Conservation (phyloP, 2,113 vertebrate species). For the Syrmaticus mikado region DNA sequence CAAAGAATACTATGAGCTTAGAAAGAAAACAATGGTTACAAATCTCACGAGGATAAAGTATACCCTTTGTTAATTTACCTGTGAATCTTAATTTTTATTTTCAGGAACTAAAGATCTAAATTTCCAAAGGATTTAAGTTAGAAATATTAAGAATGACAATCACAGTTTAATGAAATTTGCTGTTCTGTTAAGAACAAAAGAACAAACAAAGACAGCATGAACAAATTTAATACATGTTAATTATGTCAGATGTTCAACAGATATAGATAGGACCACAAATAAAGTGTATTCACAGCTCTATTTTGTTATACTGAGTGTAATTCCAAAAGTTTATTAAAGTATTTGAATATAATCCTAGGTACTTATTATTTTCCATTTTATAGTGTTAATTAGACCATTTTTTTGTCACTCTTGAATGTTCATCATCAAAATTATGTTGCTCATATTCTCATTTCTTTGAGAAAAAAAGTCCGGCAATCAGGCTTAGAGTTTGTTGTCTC, state of each 20-base stretch:
- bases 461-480: not conserved
- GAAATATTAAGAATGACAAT: not conserved
- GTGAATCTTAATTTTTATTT: not conserved
- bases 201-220: fast-evolving
- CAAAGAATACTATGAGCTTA: not conserved
- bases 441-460: not conserved
- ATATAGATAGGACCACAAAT: not conserved
- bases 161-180: not conserved
- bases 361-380: not conserved
- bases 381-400: not conserved
- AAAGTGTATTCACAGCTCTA: not conserved
- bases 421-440: not conserved
- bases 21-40: not conserved
- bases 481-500: not conserved
- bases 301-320: not conserved
- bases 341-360: not conserved
- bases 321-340: not conserved
- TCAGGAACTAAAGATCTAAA: not conserved
- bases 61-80: not conserved
- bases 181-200: not conserved
- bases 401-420: not conserved
- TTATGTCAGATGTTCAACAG: not conserved
- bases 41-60: not conserved
- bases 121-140: not conserved
- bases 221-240: not conserved